Base-by-base conservation (phyloP, 2,113 vertebrate genomes). In the Larimichthys crocea region DNA sequence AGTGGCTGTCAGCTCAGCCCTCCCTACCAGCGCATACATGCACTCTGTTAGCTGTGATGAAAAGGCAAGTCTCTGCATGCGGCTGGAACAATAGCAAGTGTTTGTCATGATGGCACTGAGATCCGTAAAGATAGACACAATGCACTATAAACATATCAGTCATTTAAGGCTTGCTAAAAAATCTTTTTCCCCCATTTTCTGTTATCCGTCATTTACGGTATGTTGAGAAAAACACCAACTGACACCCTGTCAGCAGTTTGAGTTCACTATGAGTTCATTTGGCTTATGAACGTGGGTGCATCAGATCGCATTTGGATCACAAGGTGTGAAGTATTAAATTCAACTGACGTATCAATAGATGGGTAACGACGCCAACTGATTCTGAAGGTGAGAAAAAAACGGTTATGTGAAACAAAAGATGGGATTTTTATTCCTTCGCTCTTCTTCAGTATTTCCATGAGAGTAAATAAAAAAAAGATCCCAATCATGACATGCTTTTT, bases 81-180 rank as follows among this genome's bases (percentile, higher is more conserved):
- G 26, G 26, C 15, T 61, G 74, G 77, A 86, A 92, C 89, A 83
- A 83, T 80, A 74, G 66, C 46, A 63, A 80, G 48, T 79, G 81
- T 76, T 68, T 86, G 85, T 84, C 85, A 78, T 78, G 67, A 70
- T 73, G 68, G 64, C 79, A 83, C 89, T 9, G 48, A 76, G 61
- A 83, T 87, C 80, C 79, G 75, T 48, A 40, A 63, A 52, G 63
- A 80, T 86, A 84, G 89, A 85, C 53, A 80, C 31, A 79, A 73
- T 82, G 59, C 48, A 49, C 44, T 44, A 29, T 57, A 65, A 79
- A 65, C 82, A 83, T 52, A 24, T 59, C 53, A 66, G 44, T 46
- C 20, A 8, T 40, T 42, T 57, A 42, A n/a, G 16, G 29, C n/a
- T 61, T 19, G 5, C 19, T 10, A 49, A 26, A 48, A 48, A 24